A percentile compares a stretch with the other conserved stretches of the same genome.
Conservation (phyloP, 2,888 invertebrate species). For the Orchesellides sinensis region DNA sequence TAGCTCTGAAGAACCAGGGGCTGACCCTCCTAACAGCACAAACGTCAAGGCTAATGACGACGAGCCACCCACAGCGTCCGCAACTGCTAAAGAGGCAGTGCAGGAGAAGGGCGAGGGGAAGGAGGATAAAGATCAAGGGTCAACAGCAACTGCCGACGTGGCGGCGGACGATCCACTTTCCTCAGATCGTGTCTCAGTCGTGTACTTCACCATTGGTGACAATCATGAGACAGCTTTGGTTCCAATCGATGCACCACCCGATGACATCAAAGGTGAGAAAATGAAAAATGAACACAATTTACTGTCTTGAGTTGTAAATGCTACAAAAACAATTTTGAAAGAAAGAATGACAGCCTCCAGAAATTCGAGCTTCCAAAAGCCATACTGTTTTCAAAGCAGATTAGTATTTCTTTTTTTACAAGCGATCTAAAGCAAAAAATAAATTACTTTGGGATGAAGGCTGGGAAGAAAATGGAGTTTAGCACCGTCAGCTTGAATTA, state of each 20-base stretch:
- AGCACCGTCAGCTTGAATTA: no score
- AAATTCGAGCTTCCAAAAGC: no score
- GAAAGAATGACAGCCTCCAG: no score
- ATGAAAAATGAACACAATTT: neutral
- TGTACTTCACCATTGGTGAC: conserved; percentile 71
- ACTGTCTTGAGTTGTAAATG: no score
- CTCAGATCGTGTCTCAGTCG: conserved; percentile 55
- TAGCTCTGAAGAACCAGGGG: conserved; percentile 56
- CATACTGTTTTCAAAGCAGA: no score
- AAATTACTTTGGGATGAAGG: no score
- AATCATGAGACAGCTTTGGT: conserved; percentile 73
- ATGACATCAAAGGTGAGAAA: conserved; percentile 74
- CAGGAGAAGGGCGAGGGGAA: neutral
- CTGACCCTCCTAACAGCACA: conserved; percentile 41
- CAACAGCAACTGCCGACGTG: conserved; percentile 10
- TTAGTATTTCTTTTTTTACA: no score
- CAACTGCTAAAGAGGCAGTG: neutral
- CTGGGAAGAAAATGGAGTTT: no score
- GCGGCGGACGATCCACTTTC: conserved; percentile 13
- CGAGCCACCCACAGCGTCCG: conserved; percentile 2
- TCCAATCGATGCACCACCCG: conserved; percentile 72
- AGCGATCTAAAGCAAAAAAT: no score
- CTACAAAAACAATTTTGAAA: no score
- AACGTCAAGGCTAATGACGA: conserved; percentile 38
- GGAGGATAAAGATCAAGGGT: conserved; percentile 40